A percentile compares a stretch with the other conserved stretches of the same genome.
Conservation (phyloP, 2,888 invertebrate species). For the Timandra comae region DNA sequence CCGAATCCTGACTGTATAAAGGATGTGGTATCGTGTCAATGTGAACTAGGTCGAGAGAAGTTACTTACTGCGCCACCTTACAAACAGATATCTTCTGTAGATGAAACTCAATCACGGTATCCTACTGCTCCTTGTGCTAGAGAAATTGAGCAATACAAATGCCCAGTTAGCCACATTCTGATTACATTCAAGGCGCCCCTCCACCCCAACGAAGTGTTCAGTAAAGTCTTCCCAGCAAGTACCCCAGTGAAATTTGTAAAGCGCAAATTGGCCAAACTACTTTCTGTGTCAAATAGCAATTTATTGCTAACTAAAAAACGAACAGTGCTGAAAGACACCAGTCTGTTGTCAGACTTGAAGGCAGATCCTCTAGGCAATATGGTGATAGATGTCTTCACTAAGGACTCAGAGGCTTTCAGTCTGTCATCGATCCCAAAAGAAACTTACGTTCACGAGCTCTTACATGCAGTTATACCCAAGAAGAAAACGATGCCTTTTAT, state of each 20-base stretch:
- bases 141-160: slow-evolving; percentile 50
- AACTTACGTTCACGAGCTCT: slow-evolving; percentile 57
- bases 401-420: slow-evolving; percentile 57
- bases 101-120: slow-evolving; percentile 43
- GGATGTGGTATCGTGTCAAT: slow-evolving; percentile 53
- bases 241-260: slow-evolving; percentile 62
- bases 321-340: slow-evolving; percentile 59
- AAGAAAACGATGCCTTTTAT: slow-evolving; percentile 63
- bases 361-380: slow-evolving; percentile 57
- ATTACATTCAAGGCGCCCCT: slow-evolving; percentile 61
- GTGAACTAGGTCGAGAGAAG: slow-evolving; percentile 65
- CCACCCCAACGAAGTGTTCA: slow-evolving; percentile 54
- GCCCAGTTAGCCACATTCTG: slow-evolving; percentile 58
- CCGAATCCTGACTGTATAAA: slow-evolving; percentile 40
- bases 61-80: slow-evolving; percentile 63
- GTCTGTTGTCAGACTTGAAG: slow-evolving; percentile 52
- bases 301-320: slow-evolving; percentile 59
- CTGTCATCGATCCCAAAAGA: slow-evolving; percentile 60
- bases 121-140: slow-evolving; percentile 56
- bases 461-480: slow-evolving; percentile 54
- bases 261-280: slow-evolving; percentile 60
- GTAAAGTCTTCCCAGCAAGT: slow-evolving; percentile 62
- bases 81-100: slow-evolving; percentile 33
- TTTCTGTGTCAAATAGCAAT: slow-evolving; percentile 54
- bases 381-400: slow-evolving; percentile 62